Conservation (phyloP, 2,888 invertebrate genomes). For the Cryptus armator region DNA sequence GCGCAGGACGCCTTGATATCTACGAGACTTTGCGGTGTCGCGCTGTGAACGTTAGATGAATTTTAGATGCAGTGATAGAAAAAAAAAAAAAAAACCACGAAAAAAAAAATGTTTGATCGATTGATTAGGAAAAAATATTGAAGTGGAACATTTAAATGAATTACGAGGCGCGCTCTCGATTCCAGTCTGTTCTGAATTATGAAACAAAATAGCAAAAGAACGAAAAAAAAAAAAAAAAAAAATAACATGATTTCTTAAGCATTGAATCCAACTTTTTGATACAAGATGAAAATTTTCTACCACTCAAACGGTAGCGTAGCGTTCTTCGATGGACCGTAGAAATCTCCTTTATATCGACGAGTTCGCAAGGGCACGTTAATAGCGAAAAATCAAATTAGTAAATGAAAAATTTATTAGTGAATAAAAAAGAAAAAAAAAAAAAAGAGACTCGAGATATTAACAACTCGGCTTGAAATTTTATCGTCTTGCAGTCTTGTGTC, state of each 20-base stretch:
- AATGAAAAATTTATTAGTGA: constrained; percentile 9
- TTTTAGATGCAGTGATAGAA: constrained; percentile 59
- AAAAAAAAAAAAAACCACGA: constrained; percentile 49
- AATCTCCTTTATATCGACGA: constrained; percentile 66
- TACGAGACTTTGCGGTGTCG: constrained; percentile 69
- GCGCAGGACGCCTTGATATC: constrained; percentile 43
- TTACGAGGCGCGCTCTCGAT: constrained; percentile 73
- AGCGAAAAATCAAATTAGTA: constrained; percentile 40
- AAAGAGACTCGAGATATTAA: constrained; percentile 6
- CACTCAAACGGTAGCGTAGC: constrained; percentile 72
- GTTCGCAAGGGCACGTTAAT: constrained; percentile 60
- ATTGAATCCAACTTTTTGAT: constrained; percentile 81
- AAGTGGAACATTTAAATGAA: constrained; percentile 62
- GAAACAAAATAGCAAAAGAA: constrained; percentile 49
- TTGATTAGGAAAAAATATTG: constrained; percentile 63
- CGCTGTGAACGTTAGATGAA: constrained; percentile 65
- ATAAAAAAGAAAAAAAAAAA: constrained; percentile 23
- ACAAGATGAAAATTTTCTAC: constrained; percentile 83
- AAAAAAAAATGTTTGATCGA: constrained; percentile 63
- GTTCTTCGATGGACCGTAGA: constrained; percentile 72
- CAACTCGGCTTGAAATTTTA: constrained; percentile 27
- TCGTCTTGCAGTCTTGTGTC: constrained; percentile 32
- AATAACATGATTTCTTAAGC: constrained; percentile 73
- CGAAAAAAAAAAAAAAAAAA: constrained; percentile 36
- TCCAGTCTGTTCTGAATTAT: constrained; percentile 74